Evolutionary conservation across 2,113 vertebrate species (phyloP), one percentile per base, ranked within the genome.

Genomic region (Oncorhynchus clarkii): DNA sequence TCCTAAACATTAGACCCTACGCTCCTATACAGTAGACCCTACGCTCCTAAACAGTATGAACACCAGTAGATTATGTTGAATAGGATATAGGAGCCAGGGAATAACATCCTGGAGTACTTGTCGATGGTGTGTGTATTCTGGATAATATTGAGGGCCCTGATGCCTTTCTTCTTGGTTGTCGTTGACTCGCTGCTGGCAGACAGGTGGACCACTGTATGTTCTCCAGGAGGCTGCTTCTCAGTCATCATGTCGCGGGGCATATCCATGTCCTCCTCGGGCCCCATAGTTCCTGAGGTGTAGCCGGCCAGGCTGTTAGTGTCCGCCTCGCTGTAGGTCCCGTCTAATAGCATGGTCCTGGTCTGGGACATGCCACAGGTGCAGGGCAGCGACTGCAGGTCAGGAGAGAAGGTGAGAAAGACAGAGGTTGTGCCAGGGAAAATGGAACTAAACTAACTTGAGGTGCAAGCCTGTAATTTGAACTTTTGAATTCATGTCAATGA

Each of bases 31-130:
- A 54, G 1, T 54, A 16, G 51, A 54, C 3, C 14, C 16, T 18
- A 54, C 1, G 16, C 51, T 54, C 51, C 51, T 54, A 54, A 1
- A 92, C 96, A 96, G 90, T 98, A 98, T 6, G 96, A 96, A 4
- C 94, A 96, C 97, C 97, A 99, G 85, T 99, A 99, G 91, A 99
- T 95, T 75, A 99, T 92, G 88, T 99, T 99, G 91, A 99, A 99
- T 91, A 98, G 93, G 87, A 99, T 98, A 84, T 96, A 99, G 0
- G 95, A 95, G 45, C 95, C 97, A 20, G 97, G 97, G 75, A 99
- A 99, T 88, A 99, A 95, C 91, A 97, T 81, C 80, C 97, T 94
- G 39, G 97, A 99, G 88, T 98, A 99, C 79, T 96, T 98, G 86
- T 99, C 97, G 14, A 99, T 99, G 71, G 95, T 90, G 0, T 99